These are phyloP conservation scores for Chrysodeixis includens DNA, from an alignment of 2,888 invertebrate species.

Conservation along the genomic window DNA sequence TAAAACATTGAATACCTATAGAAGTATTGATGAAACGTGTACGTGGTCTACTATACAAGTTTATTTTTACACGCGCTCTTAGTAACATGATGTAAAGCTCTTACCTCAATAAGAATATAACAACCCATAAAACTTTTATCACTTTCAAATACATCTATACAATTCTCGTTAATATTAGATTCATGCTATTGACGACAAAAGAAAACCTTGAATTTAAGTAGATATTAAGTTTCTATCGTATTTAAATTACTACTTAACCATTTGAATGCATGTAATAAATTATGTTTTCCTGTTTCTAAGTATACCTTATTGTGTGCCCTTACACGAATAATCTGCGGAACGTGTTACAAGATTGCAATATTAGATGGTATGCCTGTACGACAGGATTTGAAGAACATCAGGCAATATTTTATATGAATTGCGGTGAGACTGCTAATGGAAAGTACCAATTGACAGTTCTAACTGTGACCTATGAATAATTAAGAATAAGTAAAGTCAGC, in stretches of 20 bases:
- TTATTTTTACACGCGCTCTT: not conserved
- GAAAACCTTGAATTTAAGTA: constrained; percentile 28
- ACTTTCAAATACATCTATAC: constrained; percentile 15
- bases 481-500: not conserved
- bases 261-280: constrained; percentile 8
- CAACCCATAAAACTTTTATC: constrained; percentile 30
- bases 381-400: not conserved
- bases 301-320: not conserved
- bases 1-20: too few species aligned
- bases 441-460: not conserved
- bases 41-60: not conserved
- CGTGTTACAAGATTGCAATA: not conserved
- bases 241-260: constrained; percentile 5
- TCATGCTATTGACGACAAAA: constrained; percentile 19
- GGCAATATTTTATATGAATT: not conserved
- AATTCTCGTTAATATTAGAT: constrained; percentile 18
- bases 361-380: not conserved
- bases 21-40: too few species aligned
- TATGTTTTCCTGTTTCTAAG: not conserved
- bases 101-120: not conserved
- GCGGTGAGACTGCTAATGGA: not conserved
- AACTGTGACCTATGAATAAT: not conserved
- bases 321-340: not conserved
- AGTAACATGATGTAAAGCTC: constrained; percentile 9
- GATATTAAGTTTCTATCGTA: constrained; percentile 3